Base-by-base conservation (phyloP, 1,140 invertebrate species). In the Heliconius hermathena region DNA sequence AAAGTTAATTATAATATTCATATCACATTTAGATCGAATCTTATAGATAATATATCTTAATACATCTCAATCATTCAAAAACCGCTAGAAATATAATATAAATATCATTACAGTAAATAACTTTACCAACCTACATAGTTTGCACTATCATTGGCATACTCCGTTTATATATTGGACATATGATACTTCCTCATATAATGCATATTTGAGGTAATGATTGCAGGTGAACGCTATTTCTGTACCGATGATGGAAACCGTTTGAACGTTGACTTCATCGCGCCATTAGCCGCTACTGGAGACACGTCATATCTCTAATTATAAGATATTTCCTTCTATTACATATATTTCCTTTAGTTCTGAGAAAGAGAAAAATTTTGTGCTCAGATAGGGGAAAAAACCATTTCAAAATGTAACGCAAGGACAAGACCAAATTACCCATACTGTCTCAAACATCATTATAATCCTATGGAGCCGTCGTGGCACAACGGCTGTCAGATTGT, bases 171-270 rank as follows among this genome's bases (percentile, higher is more conserved):
- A 73, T 26, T 52, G 22, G 73, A 75, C n/a, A 76, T 41, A 8
- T 9, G 22, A 76, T 76, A 76, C 66, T 76, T 76, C 74, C 60
- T 29, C 38, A 75, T 22, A 22, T 41, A 75, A 75, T 38, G 38
- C 54, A 36, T 22, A 70, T 76, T 76, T 70, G 20, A 36, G 8
- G 9, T 72, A 72, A 77, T 77, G 76, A 29, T 71, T 72, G 46
- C 70, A 77, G 76, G 76, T 77, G 76, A 72, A 38, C 71, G 66
- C 26, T 77, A 77, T 77, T 77, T 71, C 75, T 77, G 75, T 71
- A 77, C 75, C 66, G 57, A 71, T 77, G 75, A 71, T 77, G 75
- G 22, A 71, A 70, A 52, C 26, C n/a, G 20, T 71, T 72, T 77
- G 41, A 71, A 77, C 70, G 76, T 77, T 77, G 76, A 77, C 76